phyloP scores from a whole-genome alignment of 2,797 vertebrate genomes.

The Pogonophryne albipinna region DNA sequence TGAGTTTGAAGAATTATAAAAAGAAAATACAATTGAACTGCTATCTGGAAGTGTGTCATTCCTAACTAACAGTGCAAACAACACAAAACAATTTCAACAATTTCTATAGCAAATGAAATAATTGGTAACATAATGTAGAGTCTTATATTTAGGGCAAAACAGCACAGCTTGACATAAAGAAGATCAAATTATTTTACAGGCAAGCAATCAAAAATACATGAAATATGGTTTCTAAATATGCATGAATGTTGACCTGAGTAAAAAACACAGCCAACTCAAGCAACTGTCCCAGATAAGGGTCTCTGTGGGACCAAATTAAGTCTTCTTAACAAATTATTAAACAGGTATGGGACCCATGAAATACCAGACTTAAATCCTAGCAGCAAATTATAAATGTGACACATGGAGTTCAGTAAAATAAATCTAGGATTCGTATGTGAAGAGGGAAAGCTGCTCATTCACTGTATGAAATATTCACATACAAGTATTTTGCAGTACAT shows the following conservation, averaged over 20 bases:
- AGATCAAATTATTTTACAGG: not conserved
- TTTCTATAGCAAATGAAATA: not conserved
- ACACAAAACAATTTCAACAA: no score
- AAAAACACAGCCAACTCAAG: not conserved
- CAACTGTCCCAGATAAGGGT: not conserved
- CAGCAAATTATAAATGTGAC: not conserved
- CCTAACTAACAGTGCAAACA: no score
- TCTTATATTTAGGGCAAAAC: not conserved
- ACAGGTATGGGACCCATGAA: not conserved
- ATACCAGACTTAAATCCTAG: not conserved
- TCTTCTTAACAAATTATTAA: not conserved
- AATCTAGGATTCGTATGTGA: no score
- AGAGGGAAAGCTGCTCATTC: slow-evolving; percentile 1
- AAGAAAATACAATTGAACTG: no score
- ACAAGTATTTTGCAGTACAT: no score
- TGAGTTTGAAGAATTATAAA: no score
- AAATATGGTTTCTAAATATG: not conserved
- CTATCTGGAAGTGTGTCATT: no score
- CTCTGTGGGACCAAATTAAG: not conserved
- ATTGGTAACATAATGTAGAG: not conserved
- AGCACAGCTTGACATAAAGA: not conserved
- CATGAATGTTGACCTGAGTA: not conserved
- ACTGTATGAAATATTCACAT: not conserved
- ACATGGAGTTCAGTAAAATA: not conserved
- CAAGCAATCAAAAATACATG: not conserved